Evolutionary conservation across 2,113 vertebrate species (phyloP), one percentile per base, ranked within the genome.

Genomic region (Balaenoptera acutorostrata): DNA sequence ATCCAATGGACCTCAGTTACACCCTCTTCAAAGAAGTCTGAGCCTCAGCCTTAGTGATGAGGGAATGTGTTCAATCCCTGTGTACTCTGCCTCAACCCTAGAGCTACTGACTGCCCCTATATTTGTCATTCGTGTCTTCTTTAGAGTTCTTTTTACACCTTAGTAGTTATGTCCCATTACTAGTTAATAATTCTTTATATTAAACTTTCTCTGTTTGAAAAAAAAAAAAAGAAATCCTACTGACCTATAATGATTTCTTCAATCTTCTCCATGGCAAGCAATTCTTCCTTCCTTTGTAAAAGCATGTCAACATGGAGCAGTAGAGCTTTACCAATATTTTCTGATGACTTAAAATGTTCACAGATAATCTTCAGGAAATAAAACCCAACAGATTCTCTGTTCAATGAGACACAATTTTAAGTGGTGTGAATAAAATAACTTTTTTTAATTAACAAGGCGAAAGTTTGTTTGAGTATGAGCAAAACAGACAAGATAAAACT

Each of bases 361-460:
- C 98, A 98, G 88, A 99, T 97, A 52, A 90, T 98, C 95, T 99
- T 99, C 97, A 99, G 98, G 97, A 99, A 99, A 88, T 99, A 98
- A 98, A 99, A 99, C 2, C 98, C 99, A 98, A 99, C 92, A 93
- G 81, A 95, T 97, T 99, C 99, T 98, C 99, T 99, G 93, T 97
- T 98, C 89, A 98, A 57, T 97, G 29, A 98, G 94, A 98, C 31
- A 97, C 15, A 98, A 69, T 97, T 97, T 94, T 96, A 97, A 98
- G 93, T 78, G 84, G 20, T 88, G 33, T 98, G 74, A 95, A 94
- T 63, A 96, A 57, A 97, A 95, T 87, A 94, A 88, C 55, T 61
- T 86, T 97, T 92, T 90, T 95, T 95, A 84, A 97, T 89, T 88
- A 81, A 95, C 39, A 18, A 15, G 3, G 78, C 29, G 83, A 96